Base-by-base conservation (phyloP, 2,113 vertebrate species). In the Morone chrysops region DNA sequence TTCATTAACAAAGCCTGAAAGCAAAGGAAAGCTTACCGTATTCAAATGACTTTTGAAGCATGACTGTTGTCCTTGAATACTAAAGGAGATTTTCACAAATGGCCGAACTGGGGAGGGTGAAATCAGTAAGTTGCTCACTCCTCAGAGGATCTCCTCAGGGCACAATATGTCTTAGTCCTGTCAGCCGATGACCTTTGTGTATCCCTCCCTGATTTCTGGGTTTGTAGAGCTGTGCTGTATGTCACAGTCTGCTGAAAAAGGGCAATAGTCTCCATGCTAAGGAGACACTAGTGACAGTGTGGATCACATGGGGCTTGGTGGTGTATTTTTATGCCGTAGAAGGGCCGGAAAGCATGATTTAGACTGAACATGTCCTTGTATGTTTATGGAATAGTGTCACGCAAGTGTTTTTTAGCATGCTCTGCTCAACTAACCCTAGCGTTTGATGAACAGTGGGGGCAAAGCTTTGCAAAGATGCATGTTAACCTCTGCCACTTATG, bases 111-210 rank as follows among this genome's bases (percentile, higher is more conserved):
- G 54, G 25, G 80, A 85, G 82, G 89, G 82, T 80, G 66, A 71
- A 92, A 93, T 87, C 83, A 75, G 89, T 54, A 82, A 72, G 83
- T 86, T 71, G 75, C 86, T 91, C 90, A 72, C 89, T 90, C 87
- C 91, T 93, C 75, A 4, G 75, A 88, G 83, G 83, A 87, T 78
- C 68, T 90, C 91, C 92, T 90, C 82, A 0, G 92, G 91, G 90
- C 75, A 36, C 84, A 81, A 91, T 94, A 89, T 89, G 89, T 94
- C 93, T 94, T 83, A 40, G 69, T 72, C 65, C 92, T 89, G 93
- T 94, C 92, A 94, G 85, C 73, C 16, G 10, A 8, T 91, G 92
- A 94, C 93, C 93, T 94, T 93, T 93, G 81, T 82, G 78, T 87
- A 78, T 91, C 86, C 84, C 92, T 68, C 31, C 81, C 78, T 89